Conservation (phyloP, 2,797 vertebrate genomes). For the Sebastes glaucus region DNA sequence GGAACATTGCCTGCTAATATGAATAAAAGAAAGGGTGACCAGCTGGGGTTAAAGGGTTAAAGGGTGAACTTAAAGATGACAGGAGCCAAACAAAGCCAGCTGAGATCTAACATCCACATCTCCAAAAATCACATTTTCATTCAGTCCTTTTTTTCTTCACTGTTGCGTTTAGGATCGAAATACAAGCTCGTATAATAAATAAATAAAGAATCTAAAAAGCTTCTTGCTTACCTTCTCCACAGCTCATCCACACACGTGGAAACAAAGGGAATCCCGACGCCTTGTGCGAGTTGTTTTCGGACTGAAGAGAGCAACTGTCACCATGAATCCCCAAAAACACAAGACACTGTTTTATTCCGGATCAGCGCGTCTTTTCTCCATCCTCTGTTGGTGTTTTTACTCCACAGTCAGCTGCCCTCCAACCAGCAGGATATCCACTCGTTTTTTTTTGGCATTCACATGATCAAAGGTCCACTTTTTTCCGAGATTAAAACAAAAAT, state of each 20-base stretch:
- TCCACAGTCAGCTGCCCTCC: not conserved
- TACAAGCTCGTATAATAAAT: rapidly evolving
- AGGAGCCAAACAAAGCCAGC: constrained; percentile 16
- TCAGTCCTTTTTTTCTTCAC: not conserved
- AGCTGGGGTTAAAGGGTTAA: not conserved
- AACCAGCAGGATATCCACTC: not conserved
- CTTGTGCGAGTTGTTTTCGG: constrained; percentile 7
- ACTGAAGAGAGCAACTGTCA: constrained; percentile 22
- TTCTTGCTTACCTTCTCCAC: constrained; percentile 39
- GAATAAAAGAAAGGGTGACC: not conserved
- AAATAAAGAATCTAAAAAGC: not conserved
- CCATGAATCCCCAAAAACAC: not conserved
- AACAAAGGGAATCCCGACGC: constrained; percentile 77
- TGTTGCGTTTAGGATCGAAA: rapidly evolving
- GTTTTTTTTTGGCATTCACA: not conserved
- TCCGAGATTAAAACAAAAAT: not conserved
- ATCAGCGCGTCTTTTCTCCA: not conserved
- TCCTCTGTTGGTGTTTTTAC: constrained; percentile 24
- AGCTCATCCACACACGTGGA: constrained; percentile 71
- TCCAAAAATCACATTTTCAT: not conserved
- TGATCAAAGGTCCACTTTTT: constrained; percentile 41
- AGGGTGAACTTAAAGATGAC: constrained; percentile 27
- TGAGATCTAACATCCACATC: not conserved
- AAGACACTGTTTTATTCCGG: not conserved
- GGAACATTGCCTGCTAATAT: not conserved